These are phyloP conservation scores for Nematopogon swammerdamellus DNA, from an alignment of 2,888 invertebrate species.

Conservation along the genomic window DNA sequence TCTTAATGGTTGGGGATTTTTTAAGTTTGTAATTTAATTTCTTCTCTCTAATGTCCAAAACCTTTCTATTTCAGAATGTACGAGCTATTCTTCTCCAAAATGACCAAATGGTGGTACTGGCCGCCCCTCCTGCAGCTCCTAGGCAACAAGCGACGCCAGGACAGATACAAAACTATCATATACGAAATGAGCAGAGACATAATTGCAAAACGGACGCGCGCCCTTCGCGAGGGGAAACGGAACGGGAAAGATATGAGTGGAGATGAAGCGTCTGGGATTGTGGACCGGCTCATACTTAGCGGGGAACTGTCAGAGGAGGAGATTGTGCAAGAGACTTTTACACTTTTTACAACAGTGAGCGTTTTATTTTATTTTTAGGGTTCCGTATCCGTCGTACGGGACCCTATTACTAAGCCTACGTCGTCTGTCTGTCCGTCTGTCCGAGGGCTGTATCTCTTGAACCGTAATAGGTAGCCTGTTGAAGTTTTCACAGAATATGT, in stretches of 20 bases:
- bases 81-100: conserved; percentile 24
- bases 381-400: too few species aligned
- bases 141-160: conserved; percentile 19
- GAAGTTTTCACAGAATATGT: too few species aligned
- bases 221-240: conserved; percentile 11
- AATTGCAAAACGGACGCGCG: conserved; percentile 20
- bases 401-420: too few species aligned
- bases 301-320: conserved; percentile 25
- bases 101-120: conserved; percentile 38
- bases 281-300: conserved; percentile 28
- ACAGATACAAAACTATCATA: conserved; percentile 15
- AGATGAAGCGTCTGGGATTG: conserved; percentile 24
- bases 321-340: conserved; percentile 25
- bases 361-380: too few species aligned
- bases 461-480: too few species aligned
- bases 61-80: conserved; percentile 22
- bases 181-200: conserved; percentile 24
- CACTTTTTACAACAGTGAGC: conserved; percentile 36
- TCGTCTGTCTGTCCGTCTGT: too few species aligned
- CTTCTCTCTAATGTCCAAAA: conserved; percentile 3
- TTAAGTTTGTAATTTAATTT: too few species aligned
- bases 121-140: conserved; percentile 25
- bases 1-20: too few species aligned
- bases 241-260: conserved; percentile 7
- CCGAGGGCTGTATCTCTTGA: too few species aligned